Percentiles rank a stretch among this genome's conserved stretches.
Evolutionary conservation across 2,888 invertebrate genomes (phyloP).

Genomic region (Zeuzera pyrina): DNA sequence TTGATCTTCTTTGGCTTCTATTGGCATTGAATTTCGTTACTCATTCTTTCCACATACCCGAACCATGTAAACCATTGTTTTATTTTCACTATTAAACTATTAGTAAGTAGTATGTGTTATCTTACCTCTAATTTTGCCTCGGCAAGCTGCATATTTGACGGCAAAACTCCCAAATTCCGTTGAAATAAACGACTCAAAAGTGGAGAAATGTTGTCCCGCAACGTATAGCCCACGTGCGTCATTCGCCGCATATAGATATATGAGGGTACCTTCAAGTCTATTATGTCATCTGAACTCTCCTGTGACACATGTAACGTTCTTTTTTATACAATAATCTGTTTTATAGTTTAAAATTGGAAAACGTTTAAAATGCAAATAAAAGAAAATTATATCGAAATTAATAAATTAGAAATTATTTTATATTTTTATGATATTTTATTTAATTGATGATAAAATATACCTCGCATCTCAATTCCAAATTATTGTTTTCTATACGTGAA

Average conservation of each 20-base stretch:
- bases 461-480: constrained; percentile 44
- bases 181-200: constrained; percentile 24
- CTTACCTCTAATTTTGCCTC: constrained; percentile 35
- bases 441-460: constrained; percentile 22
- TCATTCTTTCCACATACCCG: too few relatives aligned
- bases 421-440: not conserved
- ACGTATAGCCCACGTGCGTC: constrained; percentile 25
- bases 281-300: constrained; percentile 33
- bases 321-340: too few relatives aligned
- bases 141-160: constrained; percentile 10
- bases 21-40: too few relatives aligned
- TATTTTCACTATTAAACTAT: too few relatives aligned
- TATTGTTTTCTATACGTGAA: constrained; percentile 31
- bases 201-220: constrained; percentile 16
- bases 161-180: constrained; percentile 29
- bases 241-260: constrained; percentile 28
- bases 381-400: too few relatives aligned
- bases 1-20: not conserved
- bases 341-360: too few relatives aligned
- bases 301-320: too few relatives aligned
- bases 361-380: too few relatives aligned
- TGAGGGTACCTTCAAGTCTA: constrained; percentile 25
- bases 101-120: too few relatives aligned
- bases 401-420: too few relatives aligned
- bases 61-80: too few relatives aligned